Evolutionary conservation across 2,797 vertebrate genomes (phyloP).

Genomic region (Macrochelys suwanniensis): DNA sequence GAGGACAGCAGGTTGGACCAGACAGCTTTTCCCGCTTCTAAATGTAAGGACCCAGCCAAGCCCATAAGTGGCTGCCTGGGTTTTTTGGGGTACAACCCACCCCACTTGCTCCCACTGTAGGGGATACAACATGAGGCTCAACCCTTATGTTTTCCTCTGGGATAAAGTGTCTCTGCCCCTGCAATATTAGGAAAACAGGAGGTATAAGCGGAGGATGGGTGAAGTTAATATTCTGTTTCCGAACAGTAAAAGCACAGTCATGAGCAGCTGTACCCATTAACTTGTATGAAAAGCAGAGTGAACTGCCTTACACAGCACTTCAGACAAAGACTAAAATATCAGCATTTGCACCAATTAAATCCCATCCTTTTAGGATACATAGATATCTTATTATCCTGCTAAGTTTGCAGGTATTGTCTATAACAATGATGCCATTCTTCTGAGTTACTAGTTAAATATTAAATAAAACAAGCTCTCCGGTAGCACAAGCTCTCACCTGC

Average conservation of each 20-base stretch:
- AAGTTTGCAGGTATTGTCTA: not conserved
- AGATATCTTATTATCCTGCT: rapidly evolving
- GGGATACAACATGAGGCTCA: not conserved
- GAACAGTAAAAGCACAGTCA: not conserved
- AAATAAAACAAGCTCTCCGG: not conserved
- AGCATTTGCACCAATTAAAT: not conserved
- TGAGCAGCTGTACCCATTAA: not conserved
- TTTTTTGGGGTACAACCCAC: not conserved
- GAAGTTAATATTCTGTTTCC: not conserved
- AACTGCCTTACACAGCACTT: not conserved
- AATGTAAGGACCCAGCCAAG: not conserved
- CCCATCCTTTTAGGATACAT: rapidly evolving
- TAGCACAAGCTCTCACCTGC: constrained; percentile 5
- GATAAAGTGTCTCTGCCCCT: not conserved
- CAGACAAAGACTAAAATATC: not conserved
- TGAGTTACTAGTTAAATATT: not conserved
- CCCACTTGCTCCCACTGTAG: not conserved
- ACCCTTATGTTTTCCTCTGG: not conserved
- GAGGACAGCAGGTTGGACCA: not conserved
- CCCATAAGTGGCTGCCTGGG: not conserved
- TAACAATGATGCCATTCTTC: not conserved
- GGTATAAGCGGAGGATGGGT: not conserved
- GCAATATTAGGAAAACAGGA: not conserved
- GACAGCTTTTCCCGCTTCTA: not conserved
- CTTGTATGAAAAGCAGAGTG: not conserved